A percentile compares a stretch with the other conserved stretches of the same genome.
These are phyloP conservation scores for Eulemur macaco DNA, from an alignment of 2,113 vertebrate species.

Conservation along the genomic window DNA sequence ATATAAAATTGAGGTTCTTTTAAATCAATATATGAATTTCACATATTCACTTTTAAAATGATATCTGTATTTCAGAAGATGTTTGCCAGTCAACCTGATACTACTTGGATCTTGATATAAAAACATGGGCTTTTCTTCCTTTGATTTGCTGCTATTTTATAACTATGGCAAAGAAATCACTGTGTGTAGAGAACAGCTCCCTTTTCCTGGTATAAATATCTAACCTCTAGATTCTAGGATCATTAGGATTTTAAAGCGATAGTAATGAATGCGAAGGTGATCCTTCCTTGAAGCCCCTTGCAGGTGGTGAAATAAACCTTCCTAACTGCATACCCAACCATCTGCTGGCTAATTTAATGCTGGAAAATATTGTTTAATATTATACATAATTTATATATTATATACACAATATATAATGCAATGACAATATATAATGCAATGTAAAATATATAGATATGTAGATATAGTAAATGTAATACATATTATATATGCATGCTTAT, in stretches of 20 bases:
- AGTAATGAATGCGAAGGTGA: neutral
- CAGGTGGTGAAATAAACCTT: neutral
- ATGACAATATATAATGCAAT: neutral
- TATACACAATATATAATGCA: neutral
- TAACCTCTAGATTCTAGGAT: neutral
- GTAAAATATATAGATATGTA: neutral
- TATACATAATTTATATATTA: no score
- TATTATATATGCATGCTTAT: neutral
- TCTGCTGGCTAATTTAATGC: neutral
- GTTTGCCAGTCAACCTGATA: neutral
- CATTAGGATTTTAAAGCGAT: neutral
- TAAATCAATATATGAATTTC: neutral
- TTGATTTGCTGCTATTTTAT: neutral
- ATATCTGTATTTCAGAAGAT: neutral
- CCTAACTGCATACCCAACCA: neutral
- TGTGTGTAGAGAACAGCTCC: neutral
- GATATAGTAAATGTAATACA: neutral
- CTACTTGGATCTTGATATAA: neutral
- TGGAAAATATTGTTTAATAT: neutral
- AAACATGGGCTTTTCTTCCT: neutral
- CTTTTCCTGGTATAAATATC: neutral
- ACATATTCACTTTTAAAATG: neutral
- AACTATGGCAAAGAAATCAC: neutral
- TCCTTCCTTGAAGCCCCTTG: neutral
- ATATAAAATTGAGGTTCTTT: neutral